Conservation (phyloP, 2,113 vertebrate species). For the Gnathochromis pfefferi region DNA sequence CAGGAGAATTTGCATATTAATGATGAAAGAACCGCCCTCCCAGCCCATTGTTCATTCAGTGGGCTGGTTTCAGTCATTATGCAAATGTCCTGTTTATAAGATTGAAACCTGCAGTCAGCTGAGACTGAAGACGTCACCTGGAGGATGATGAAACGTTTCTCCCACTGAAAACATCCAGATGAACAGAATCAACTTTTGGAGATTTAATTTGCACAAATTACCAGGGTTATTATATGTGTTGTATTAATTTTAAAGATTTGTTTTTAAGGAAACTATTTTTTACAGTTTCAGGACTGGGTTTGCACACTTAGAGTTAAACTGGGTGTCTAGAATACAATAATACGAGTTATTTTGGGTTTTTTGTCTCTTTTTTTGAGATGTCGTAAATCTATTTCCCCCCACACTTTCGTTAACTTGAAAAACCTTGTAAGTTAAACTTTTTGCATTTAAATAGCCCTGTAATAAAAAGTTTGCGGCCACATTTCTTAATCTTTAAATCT, state of each 20-base stretch:
- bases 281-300: not conserved
- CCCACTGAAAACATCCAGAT: not conserved
- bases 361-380: not conserved
- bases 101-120: not conserved
- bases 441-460: not conserved
- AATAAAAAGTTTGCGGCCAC: not conserved
- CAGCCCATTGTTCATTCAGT: not conserved
- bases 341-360: not conserved
- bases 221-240: not conserved
- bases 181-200: not conserved
- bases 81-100: not conserved
- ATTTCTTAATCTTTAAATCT: not conserved
- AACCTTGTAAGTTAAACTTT: not conserved
- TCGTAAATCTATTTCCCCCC: rapidly evolving
- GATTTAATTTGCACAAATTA: not conserved
- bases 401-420: not conserved
- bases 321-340: not conserved
- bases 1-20: not conserved
- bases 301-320: not conserved
- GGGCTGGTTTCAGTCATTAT: rapidly evolving
- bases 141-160: not conserved
- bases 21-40: not conserved
- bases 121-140: not conserved
- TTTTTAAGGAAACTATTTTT: not conserved
- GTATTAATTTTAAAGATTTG: not conserved